Evolutionary conservation across 2,113 vertebrate species (phyloP).

Genomic region (Lophotis ruficrista): DNA sequence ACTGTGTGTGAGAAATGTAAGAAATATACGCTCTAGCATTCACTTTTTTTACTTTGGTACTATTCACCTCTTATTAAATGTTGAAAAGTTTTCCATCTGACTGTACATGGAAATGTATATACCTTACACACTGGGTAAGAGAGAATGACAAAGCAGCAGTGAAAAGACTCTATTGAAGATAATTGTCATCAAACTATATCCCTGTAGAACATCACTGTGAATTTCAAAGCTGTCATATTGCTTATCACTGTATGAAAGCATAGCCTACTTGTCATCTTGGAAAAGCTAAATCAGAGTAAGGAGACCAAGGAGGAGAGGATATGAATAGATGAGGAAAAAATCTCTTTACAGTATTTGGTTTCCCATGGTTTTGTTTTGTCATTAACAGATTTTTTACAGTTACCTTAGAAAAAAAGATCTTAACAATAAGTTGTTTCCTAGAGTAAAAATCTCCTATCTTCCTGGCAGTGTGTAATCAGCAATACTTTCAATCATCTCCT

Average conservation of each 20-base stretch:
- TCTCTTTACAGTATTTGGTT: background rate
- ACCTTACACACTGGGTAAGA: background rate
- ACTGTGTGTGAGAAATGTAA: background rate
- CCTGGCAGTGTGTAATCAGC: background rate
- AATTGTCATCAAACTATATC: background rate
- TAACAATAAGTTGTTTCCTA: background rate
- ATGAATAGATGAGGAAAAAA: background rate
- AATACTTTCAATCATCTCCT: background rate
- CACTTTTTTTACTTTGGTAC: background rate
- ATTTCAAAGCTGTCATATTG: constrained; percentile 3
- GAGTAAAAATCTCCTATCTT: background rate
- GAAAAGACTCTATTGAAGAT: background rate
- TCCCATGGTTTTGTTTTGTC: background rate
- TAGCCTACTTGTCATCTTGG: background rate
- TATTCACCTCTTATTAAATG: background rate
- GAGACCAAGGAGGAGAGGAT: background rate
- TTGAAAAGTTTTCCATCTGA: background rate
- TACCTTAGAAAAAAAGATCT: background rate
- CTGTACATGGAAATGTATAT: background rate
- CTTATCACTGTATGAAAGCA: background rate
- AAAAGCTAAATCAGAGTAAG: background rate
- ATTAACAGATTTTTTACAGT: background rate
- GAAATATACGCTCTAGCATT: background rate
- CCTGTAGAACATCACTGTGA: background rate
- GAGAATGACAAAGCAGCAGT: background rate